phyloP scores from a whole-genome alignment of 2,113 vertebrate species.

The Antigone vipio region DNA sequence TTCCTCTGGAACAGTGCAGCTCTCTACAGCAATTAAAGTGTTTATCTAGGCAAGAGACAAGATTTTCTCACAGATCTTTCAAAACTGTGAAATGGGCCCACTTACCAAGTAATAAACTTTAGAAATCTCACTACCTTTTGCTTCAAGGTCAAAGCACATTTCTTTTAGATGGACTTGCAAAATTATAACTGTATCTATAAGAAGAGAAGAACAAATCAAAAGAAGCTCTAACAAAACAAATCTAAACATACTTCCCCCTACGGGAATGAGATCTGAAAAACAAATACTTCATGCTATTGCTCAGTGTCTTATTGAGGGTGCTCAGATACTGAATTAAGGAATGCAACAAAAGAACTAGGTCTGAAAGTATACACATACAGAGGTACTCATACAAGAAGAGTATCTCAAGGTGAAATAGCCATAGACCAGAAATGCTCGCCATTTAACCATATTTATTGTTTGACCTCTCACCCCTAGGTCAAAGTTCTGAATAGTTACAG shows the following conservation, averaged over 20 bases:
- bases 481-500: constrained; percentile 32
- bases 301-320: neutral
- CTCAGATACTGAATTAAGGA: neutral
- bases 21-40: neutral
- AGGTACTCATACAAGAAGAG: neutral
- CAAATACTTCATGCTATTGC: neutral
- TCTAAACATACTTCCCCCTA: neutral
- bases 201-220: neutral
- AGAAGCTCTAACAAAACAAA: neutral
- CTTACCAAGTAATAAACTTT: neutral
- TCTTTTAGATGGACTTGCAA: neutral
- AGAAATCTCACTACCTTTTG: constrained; percentile 7
- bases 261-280: neutral
- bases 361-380: neutral
- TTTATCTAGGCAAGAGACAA: neutral
- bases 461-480: constrained; percentile 46
- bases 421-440: neutral
- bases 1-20: neutral
- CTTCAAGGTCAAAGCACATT: neutral
- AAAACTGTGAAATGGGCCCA: neutral
- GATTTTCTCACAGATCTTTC: constrained; percentile 1
- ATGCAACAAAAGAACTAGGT: neutral
- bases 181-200: neutral
- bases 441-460: constrained; percentile 55
- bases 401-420: neutral